Evolutionary conservation across 2,888 invertebrate species (phyloP), one percentile per base, ranked within the genome.

Genomic region (Antheraea assamensis): DNA sequence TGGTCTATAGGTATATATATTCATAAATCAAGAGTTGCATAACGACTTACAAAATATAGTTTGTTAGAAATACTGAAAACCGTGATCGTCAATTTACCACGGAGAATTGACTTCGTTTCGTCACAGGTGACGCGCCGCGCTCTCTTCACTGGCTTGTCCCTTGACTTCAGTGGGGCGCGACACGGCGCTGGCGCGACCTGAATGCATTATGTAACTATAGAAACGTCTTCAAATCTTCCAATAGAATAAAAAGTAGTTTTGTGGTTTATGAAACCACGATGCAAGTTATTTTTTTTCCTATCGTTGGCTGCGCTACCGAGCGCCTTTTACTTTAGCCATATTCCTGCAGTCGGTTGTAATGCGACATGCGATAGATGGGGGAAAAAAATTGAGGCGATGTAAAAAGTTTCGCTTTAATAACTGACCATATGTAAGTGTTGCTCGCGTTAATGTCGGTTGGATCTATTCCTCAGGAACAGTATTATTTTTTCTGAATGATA

Each of bases 21-120:
- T 64, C 30, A 64, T 64, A 64, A 64, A 61, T 55, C n/a, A 31
- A 13, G 52, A 58, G 27, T 64, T 64, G 61, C 61, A 64, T 64
- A 64, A 64, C 4, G 30, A 49, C 27, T 81, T 82, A 78, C 71
- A 74, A 74, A 78, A 79, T 72, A 74, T 76, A 68, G n/a, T 78
- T 78, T 77, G 75, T 71, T 74, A 77, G 78, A 79, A 81, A 79
- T 75, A 68, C 74, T 82, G 80, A 79, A 82, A 82, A 81, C 76
- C 85, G 81, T 82, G 81, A 79, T 77, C 74, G 73, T 75, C 78
- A 76, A 86, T 86, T 86, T 76, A 76, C 74, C 76, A 81, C 80
- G 79, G 76, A 76, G 74, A 64, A 80, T 79, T 77, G 72, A 76
- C 58, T 76, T 68, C 58, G 73, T 82, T 82, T 81, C 78, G 81